Evolutionary conservation across 2,888 invertebrate genomes (phyloP), one percentile per base, ranked within the genome.

Genomic region (Oscheius onirici): DNA sequence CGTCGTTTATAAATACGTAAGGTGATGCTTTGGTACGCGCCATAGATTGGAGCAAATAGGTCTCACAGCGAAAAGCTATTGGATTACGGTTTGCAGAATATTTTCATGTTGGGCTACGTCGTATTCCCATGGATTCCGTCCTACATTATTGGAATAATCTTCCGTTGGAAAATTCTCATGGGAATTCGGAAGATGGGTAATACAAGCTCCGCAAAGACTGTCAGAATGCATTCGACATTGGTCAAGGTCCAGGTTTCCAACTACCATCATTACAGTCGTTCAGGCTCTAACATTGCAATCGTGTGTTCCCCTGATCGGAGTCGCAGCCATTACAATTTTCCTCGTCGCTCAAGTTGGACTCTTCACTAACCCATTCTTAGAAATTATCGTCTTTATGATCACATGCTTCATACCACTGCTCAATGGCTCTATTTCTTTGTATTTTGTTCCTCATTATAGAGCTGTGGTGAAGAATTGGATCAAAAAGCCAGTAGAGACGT

Each of bases 391-490:
- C 26, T 55, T 55, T 24, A 55, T 55, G 24, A 55, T 55, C 10
- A 55, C 54, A 1, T 55, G 54, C 26, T 55, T 55, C 11, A 26
- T 55, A 24, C 54, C 54, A 24, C 10, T 55, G n/a, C 22, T 55
- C 2, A 55, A 55, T 55, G 54, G 54, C n/a, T 55, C 54, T 5
- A 55, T 55, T 24, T 55, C 54, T 15, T 15, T 55, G 34, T 55
- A 55, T 26, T 55, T 55, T 55, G 54, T 55, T n/a, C 54, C 54
- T 26, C 54, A 55, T 2, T 55, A 55, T n/a, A 22, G 54, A 24
- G n/a, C 54, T 26, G 54, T 55, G 10, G 54, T 55, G 11, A 55
- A 10, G n/a, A 1, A n/a, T 11, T 55, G 54, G 54, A n/a, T 55
- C 22, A n/a, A 13, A 3, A 15, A 6, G 15, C 34, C 34, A 8